Evolutionary conservation across 2,113 vertebrate species (phyloP), one percentile per base, ranked within the genome.

Genomic region (Pogonocichla stellata): DNA sequence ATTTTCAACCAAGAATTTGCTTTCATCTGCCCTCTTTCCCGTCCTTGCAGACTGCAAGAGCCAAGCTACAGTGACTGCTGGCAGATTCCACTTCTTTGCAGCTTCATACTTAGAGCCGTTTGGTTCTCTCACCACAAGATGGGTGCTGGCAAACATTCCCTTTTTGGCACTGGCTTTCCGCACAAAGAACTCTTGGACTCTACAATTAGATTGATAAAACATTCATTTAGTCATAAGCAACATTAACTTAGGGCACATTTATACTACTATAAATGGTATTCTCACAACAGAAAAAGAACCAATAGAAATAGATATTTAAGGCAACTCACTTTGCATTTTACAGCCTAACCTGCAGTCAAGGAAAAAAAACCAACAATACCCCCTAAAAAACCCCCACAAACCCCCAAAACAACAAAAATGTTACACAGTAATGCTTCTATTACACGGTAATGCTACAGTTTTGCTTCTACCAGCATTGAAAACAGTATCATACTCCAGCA

Each of bases 141-240:
- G 99, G 58, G 99, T 99, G 93, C 99, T 99, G 92, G 99, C 99
- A 96, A 99, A 50, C 99, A 99, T 99, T 57, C 98, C 98, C 92
- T 99, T 99, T 91, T 98, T 99, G 12, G 94, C 97, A 73, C 98
- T 99, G 74, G 98, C 98, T 80, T 98, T 98, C 54, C 99, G 98
- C 86, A 99, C 99, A 97, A 99, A 99, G 97, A 98, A 99, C 91
- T 99, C 99, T 88, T 99, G 99, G 74, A 99, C 99, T 67, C 99
- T 99, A 50, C 61, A 97, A 94, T 86, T 26, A 77, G 54, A 88
- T 95, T 53, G 80, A 69, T 51, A 92, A 95, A 78, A 70, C 12
- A 66, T 50, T 34, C 3, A 50, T 38, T 60, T 56, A 87, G 34
- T 70, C 36, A 65, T 13, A 53, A 73, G 47, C 23, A 89, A 36